A percentile compares a stretch with the other conserved stretches of the same genome.
phyloP scores from a whole-genome alignment of 2,888 invertebrate species.

The Drosophila cracens region DNA sequence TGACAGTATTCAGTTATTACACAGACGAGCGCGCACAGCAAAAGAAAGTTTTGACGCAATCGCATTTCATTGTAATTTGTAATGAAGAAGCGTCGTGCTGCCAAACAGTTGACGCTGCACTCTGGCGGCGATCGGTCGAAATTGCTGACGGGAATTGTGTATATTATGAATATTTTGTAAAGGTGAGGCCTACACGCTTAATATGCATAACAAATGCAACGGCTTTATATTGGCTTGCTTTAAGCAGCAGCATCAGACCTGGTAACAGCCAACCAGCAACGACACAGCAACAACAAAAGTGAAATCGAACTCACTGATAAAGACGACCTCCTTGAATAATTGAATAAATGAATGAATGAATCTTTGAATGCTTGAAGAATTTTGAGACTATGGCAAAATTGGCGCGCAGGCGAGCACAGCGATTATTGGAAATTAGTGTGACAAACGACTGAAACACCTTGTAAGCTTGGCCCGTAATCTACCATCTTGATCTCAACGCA shows the following conservation, averaged over 20 bases:
- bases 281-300: slow-evolving; percentile 49
- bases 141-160: slow-evolving; percentile 7
- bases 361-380: slow-evolving; percentile 21
- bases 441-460: slow-evolving; percentile 34
- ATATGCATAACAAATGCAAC: slow-evolving; percentile 47
- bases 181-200: slow-evolving; percentile 39
- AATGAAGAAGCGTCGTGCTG: slow-evolving; percentile 67
- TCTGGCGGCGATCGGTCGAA: slow-evolving; percentile 55
- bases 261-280: not conserved
- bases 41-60: slow-evolving; percentile 81
- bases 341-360: slow-evolving; percentile 39
- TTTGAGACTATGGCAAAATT: slow-evolving; percentile 36
- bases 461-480: slow-evolving; percentile 38
- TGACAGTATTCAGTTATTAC: slow-evolving; percentile 35
- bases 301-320: slow-evolving; percentile 78
- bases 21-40: slow-evolving; percentile 38
- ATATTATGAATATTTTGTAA: slow-evolving; percentile 28
- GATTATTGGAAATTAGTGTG: slow-evolving; percentile 23
- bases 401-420: slow-evolving; percentile 38
- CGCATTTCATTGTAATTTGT: slow-evolving; percentile 68
- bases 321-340: slow-evolving; percentile 36
- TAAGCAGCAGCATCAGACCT: slow-evolving; percentile 38
- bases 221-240: slow-evolving; percentile 33
- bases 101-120: slow-evolving; percentile 63
- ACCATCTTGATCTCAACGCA: slow-evolving; percentile 21